A percentile compares a stretch with the other conserved stretches of the same genome.
Evolutionary conservation across 1,140 invertebrate species (phyloP).

Genomic region (Magallana ariakensis): DNA sequence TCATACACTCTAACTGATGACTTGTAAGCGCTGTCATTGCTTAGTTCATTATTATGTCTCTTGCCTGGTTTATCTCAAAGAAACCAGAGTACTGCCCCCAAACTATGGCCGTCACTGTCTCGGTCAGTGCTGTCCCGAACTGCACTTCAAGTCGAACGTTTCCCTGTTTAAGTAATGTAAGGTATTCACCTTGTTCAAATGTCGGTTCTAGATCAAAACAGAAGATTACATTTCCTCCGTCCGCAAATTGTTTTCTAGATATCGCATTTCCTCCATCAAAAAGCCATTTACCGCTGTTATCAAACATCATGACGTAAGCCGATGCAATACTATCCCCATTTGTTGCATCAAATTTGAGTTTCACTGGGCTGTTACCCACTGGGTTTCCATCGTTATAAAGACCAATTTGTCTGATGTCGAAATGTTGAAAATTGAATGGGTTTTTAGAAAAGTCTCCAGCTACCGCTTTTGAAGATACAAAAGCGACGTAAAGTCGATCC

Average conservation of each 20-base stretch:
- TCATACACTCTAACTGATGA: conserved; percentile 47
- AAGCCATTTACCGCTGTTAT: conserved; percentile 38
- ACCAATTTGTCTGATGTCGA: conserved; percentile 27
- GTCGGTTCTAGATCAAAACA: conserved; percentile 52
- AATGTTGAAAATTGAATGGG: conserved; percentile 53
- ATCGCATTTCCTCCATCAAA: conserved; percentile 40
- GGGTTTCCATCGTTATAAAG: conserved; percentile 47
- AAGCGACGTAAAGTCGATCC: background rate
- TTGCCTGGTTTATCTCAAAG: conserved; percentile 54
- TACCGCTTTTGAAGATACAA: background rate
- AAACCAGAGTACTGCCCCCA: conserved; percentile 52
- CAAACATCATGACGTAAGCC: conserved; percentile 39
- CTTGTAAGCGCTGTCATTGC: conserved; percentile 23
- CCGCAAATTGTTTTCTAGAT: conserved; percentile 33
- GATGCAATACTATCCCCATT: conserved; percentile 19
- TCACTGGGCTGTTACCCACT: conserved; percentile 44
- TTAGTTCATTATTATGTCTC: conserved; percentile 35
- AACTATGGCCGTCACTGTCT: conserved; percentile 45
- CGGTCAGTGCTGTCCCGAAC: conserved; percentile 41
- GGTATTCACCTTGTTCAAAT: conserved; percentile 48
- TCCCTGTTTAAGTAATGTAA: conserved; percentile 51
- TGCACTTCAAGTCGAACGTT: conserved; percentile 53
- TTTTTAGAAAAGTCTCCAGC: conserved; percentile 45
- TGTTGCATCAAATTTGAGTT: conserved; percentile 14
- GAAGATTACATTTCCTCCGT: conserved; percentile 14